A percentile compares a stretch with the other conserved stretches of the same genome.
Evolutionary conservation across 1,140 invertebrate species (phyloP).

Genomic region (Euura lappo): DNA sequence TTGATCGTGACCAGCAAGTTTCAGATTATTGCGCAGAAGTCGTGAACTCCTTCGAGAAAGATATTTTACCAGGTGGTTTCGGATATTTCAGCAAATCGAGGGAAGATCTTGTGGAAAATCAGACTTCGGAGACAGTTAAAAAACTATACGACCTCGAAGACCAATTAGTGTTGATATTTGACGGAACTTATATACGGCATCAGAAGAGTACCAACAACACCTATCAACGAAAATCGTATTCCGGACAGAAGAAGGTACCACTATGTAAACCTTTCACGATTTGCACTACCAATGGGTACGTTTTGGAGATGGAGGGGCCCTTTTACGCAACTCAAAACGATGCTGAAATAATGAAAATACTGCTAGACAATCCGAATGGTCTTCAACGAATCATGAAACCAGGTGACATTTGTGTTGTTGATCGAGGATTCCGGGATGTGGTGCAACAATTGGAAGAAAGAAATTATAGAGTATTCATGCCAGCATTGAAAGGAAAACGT

Average conservation of each 20-base stretch:
- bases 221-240: constrained; percentile 42
- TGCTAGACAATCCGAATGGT: neutral
- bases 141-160: constrained; percentile 24
- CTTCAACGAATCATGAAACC: constrained; percentile 15
- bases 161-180: constrained; percentile 33
- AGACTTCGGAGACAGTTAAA: constrained; percentile 22
- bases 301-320: constrained; percentile 31
- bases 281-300: too few species aligned
- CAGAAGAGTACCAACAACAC: constrained; percentile 42
- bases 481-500: neutral
- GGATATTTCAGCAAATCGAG: constrained; percentile 4
- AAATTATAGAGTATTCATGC: constrained; percentile 1
- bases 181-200: constrained; percentile 39
- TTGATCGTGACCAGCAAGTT: constrained; percentile 17
- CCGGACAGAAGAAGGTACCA: constrained; percentile 37
- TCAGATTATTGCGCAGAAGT: constrained; percentile 9
- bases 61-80: constrained; percentile 16
- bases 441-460: constrained; percentile 4
- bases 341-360: neutral
- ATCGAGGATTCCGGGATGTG: neutral
- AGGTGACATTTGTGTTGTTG: neutral
- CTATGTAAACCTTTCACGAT: constrained; percentile 40
- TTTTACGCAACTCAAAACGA: constrained; percentile 9
- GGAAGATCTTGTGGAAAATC: constrained; percentile 20
- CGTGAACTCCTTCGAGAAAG: constrained; percentile 18